Base-by-base conservation (phyloP, 2,888 invertebrate genomes). In the Girardia tigrina region DNA sequence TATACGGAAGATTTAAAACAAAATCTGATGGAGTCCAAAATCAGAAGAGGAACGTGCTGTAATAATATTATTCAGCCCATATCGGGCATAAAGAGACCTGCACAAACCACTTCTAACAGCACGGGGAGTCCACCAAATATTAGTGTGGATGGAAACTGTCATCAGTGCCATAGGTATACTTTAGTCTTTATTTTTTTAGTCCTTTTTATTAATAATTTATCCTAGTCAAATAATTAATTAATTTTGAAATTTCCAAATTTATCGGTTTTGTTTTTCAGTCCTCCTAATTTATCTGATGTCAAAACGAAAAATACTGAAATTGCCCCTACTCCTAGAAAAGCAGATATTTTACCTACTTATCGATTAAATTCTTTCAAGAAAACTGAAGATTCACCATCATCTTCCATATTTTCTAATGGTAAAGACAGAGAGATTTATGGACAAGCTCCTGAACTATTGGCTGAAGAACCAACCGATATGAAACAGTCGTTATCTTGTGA, bases 351-450 rank as follows among this genome's bases (percentile, higher is more conserved):
- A 56, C 56, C 56, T 6, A 56, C 56, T 56, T 56, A 56, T 56
- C 56, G 56, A 8, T 16, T 56, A 16, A 56, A 56, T 16, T 56
- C 56, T 12, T 56, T 56, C 23, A 56, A 56, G 56, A 56, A 56
- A 56, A 56, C 56, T 12, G 56, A 56, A 56, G 56, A 56, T 56
- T 56, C 74, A 26, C 26, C 42, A n/a, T 23, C 74, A 74, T 56
- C 28, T 70, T 42, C 42, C 69, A 56, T 28, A 4, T 71, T 70
- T 71, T 71, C 71, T 26, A 28, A 71, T 28, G 28, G 71, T 71
- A 71, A 27, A 71, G 71, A 71, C n/a, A 71, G 28, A 71, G 71
- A 28, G 27, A 27, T n/a, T n/a, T 27, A 71, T 71, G 28, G 71
- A 2, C 28, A 28, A 71, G 28, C 56, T 20, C 56, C 56, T 8